Evolutionary conservation across 2,113 vertebrate genomes (phyloP).

Genomic region (Bubo scandiacus): DNA sequence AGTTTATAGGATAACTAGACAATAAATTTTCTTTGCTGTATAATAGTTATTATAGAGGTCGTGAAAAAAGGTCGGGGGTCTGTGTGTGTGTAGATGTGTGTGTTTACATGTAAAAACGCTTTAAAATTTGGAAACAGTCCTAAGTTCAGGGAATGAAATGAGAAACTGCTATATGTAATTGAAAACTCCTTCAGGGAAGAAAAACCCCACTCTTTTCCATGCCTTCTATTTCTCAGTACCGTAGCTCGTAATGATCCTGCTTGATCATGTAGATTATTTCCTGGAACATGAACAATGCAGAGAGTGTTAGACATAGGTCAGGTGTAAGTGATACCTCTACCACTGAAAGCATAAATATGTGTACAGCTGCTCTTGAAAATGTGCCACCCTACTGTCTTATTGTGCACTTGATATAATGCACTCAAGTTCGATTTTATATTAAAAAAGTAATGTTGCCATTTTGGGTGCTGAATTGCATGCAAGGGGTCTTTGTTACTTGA

Average conservation of each 20-base stretch:
- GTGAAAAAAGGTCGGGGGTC: rapidly evolving
- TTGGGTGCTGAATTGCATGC: neutral
- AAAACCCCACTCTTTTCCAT: rapidly evolving
- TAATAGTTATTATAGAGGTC: neutral
- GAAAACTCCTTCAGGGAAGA: neutral
- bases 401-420: neutral
- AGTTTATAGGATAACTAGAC: neutral
- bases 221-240: neutral
- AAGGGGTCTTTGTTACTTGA: neutral
- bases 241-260: neutral
- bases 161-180: neutral
- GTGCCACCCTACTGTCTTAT: rapidly evolving
- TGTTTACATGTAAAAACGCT: neutral
- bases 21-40: rapidly evolving
- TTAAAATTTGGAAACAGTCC: neutral
- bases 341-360: neutral
- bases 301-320: neutral
- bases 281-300: neutral
- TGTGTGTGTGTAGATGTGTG: neutral
- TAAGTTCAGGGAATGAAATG: neutral
- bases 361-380: neutral
- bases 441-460: neutral
- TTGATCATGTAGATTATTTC: neutral
- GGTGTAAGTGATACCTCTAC: neutral
- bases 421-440: neutral